phyloP scores from a whole-genome alignment of 2,888 invertebrate species.

The Perithous albicinctus region DNA sequence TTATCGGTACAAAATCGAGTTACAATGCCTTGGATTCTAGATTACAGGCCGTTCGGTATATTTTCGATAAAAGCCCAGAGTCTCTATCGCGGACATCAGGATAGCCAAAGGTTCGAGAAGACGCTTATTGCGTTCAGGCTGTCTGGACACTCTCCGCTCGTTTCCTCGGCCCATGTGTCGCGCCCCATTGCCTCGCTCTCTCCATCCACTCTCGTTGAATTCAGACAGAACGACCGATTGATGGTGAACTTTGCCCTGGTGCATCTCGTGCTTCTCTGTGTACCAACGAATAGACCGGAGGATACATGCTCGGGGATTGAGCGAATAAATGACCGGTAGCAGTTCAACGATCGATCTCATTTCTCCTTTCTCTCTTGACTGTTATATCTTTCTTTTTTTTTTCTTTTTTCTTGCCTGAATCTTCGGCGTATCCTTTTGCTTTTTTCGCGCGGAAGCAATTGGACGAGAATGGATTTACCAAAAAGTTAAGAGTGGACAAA shows the following conservation, averaged over 20 bases:
- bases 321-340: constrained; percentile 46
- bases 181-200: background rate
- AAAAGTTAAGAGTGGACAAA: background rate
- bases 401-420: background rate
- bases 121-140: background rate
- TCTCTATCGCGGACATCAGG: background rate
- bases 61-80: background rate
- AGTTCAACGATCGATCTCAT: constrained; percentile 52
- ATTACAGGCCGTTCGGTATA: background rate
- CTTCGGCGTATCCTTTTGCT: constrained; percentile 1
- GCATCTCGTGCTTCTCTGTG: constrained; percentile 4
- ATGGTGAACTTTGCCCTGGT: constrained; percentile 43
- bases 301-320: constrained; percentile 21
- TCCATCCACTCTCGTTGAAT: constrained; percentile 23
- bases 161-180: constrained; percentile 4
- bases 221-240: constrained; percentile 27
- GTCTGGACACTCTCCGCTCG: constrained; percentile 4
- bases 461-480: no score
- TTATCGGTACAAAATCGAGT: background rate
- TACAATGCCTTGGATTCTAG: background rate
- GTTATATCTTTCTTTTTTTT: background rate
- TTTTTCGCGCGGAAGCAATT: no score
- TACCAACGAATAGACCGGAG: background rate
- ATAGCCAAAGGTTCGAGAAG: background rate
- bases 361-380: constrained; percentile 37